phyloP scores from a whole-genome alignment of 2,113 vertebrate species.

The Hippolais icterina region DNA sequence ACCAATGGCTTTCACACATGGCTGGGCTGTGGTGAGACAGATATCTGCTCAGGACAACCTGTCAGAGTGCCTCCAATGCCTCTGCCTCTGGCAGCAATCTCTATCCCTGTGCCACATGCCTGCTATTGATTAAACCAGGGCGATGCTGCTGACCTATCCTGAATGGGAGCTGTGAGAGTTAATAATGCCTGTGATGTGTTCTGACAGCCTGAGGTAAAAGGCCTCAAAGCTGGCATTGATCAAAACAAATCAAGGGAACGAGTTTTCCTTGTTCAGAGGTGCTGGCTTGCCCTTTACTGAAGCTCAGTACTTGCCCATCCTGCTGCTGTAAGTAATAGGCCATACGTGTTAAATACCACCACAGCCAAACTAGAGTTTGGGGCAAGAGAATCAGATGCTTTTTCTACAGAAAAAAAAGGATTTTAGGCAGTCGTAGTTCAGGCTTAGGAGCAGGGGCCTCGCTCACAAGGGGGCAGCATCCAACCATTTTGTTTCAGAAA shows the following conservation, averaged over 20 bases:
- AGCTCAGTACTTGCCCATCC: not conserved
- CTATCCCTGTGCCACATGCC: too few relatives aligned
- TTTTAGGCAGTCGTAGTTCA: not conserved
- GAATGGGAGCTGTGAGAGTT: not conserved
- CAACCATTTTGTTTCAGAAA: not conserved
- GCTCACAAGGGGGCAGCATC: conserved; percentile 38
- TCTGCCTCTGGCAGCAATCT: fast-evolving
- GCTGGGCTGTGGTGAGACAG: too few relatives aligned
- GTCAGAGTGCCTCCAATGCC: fast-evolving
- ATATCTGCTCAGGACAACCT: fast-evolving
- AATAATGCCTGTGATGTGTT: not conserved
- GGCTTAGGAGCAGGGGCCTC: not conserved
- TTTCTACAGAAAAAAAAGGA: not conserved
- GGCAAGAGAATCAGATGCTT: fast-evolving
- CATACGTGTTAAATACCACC: fast-evolving
- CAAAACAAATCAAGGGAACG: not conserved
- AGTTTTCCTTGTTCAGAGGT: not conserved
- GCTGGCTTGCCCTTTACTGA: not conserved
- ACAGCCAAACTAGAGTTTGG: not conserved
- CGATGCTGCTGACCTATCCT: not conserved
- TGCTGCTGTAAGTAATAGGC: not conserved
- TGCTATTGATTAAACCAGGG: not conserved
- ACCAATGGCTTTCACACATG: fast-evolving
- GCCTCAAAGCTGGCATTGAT: not conserved
- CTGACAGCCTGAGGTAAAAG: not conserved